Evolutionary conservation across 2,888 invertebrate species (phyloP).

Genomic region (Colostygia pectinataria): DNA sequence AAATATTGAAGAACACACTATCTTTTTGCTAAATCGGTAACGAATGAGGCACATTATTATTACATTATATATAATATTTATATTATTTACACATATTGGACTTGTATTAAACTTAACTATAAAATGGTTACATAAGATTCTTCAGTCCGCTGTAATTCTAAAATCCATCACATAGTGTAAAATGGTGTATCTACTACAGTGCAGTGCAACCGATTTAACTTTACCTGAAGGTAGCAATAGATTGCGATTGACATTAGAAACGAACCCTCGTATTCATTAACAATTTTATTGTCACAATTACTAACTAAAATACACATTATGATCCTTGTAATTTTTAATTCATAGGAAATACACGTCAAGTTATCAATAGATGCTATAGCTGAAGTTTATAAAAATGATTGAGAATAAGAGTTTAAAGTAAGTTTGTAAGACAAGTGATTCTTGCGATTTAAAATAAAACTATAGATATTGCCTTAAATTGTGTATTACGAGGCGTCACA

Average conservation of each 20-base stretch:
- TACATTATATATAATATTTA: constrained; percentile 49
- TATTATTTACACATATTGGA: constrained; percentile 50
- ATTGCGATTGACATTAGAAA: too few species aligned
- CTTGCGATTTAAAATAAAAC: too few species aligned
- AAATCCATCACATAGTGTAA: constrained; percentile 9
- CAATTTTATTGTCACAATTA: too few species aligned
- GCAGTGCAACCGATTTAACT: neutral
- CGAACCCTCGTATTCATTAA: too few species aligned
- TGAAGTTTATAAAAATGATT: too few species aligned
- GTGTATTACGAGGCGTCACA: neutral
- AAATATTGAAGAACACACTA: constrained; percentile 76
- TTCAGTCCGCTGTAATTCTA: constrained; percentile 51
- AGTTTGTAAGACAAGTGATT: too few species aligned
- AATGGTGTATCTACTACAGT: constrained; percentile 1
- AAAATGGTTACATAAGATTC: constrained; percentile 43
- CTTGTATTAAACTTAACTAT: constrained; percentile 46
- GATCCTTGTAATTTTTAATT: too few species aligned
- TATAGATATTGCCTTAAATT: neutral
- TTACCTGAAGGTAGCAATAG: neutral
- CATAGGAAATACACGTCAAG: too few species aligned
- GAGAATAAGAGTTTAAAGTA: too few species aligned
- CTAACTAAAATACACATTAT: too few species aligned
- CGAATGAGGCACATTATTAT: constrained; percentile 78
- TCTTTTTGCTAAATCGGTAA: constrained; percentile 75
- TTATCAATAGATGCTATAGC: too few species aligned